Evolutionary conservation across 2,113 vertebrate species (phyloP).

Genomic region (Aleadryas rufinucha): DNA sequence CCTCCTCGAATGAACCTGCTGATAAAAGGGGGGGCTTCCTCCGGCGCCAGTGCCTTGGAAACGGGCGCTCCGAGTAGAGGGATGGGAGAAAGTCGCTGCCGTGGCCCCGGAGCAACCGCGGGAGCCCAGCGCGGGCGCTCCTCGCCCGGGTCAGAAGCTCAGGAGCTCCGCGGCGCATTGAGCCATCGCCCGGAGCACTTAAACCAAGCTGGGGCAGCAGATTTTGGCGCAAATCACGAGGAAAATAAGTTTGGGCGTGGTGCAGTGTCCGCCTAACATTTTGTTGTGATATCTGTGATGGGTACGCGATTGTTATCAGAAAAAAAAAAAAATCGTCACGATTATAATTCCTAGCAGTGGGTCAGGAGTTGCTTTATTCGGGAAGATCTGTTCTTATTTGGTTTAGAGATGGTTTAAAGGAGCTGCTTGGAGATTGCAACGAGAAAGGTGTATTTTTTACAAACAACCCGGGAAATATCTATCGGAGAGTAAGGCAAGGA

Average conservation of each 20-base stretch:
- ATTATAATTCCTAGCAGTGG: neutral
- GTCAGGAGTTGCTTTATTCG: neutral
- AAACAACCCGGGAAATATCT: neutral
- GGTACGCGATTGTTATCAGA: fast-evolving
- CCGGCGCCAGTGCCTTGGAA: fast-evolving
- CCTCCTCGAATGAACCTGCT: neutral
- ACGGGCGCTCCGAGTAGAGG: neutral
- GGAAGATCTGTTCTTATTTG: neutral
- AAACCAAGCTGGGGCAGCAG: neutral
- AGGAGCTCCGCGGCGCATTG: neutral
- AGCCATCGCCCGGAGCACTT: fast-evolving
- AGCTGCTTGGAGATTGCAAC: neutral
- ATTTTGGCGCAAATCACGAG: neutral
- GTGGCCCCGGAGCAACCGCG: neutral
- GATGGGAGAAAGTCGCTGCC: neutral
- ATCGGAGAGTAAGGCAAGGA: neutral
- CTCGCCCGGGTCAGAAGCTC: neutral
- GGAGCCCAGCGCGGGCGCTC: neutral
- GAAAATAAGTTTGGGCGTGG: neutral
- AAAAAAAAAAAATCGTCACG: fast-evolving
- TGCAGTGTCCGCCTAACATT: fast-evolving
- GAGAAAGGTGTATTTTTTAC: neutral
- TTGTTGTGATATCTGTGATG: neutral
- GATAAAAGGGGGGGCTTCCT: neutral
- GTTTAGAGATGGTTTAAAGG: neutral